Evolutionary conservation across 2,888 invertebrate genomes (phyloP), one percentile per base, ranked within the genome.

Genomic region (Odontocolon sp.): DNA sequence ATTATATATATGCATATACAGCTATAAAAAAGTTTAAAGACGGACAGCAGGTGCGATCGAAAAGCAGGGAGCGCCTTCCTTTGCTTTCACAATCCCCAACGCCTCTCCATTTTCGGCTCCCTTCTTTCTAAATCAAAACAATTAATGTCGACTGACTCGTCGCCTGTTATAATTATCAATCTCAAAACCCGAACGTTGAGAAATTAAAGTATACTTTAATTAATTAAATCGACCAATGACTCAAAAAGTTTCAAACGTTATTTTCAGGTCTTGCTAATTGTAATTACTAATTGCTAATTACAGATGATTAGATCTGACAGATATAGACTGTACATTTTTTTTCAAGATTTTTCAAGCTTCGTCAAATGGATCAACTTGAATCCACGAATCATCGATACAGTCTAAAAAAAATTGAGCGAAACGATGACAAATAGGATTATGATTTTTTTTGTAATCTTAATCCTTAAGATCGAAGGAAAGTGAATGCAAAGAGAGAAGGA

Each of bases 61-160:
- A 36, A 56, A 18, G 23, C 47, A 26, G 26, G 23, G 16, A 45
- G 54, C 23, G 6, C 66, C 54, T 23, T 54, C 54, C 28, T 28
- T 52, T 18, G 42, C 40, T 45, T 56, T 47, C 45, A 66, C 67
- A 73, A 72, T 72, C 40, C 47, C 16, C 21, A 16, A 6, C 14
- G 16, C 2, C 63, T 16, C 40, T 6, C 31, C 11, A 16, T 6
- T 42, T 3, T n/a, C 42, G 42, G 26, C 76, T 76, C n/a, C 69
- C 78, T 70, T 78, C 82, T 83, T 82, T 78, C 77, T 70, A 75
- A 77, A 81, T 82, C 82, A 84, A 85, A 84, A 85, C 85, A 85
- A 85, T 85, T 83, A 83, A 77, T 70, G 75, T 75, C 75, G 78
- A 79, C 64, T 33, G 54, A 21, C 61, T 31, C 21, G 71, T 68